Conservation (phyloP, 2,113 vertebrate species). For the Glaucomys volans region DNA sequence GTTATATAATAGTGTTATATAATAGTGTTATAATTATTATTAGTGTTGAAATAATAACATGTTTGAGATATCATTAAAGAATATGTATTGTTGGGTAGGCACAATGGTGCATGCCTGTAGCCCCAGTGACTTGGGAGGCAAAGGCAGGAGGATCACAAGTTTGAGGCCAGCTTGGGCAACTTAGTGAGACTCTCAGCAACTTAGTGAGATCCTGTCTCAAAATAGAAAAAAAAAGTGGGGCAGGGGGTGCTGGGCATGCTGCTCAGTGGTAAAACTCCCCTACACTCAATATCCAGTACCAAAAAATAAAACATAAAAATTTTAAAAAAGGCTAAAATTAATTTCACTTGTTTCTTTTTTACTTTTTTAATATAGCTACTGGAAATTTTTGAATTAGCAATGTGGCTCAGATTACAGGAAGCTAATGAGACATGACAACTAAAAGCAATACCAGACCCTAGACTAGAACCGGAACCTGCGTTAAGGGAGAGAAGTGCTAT, state of each 20-base stretch:
- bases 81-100: not conserved
- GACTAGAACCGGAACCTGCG: not conserved
- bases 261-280: not conserved
- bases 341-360: not conserved
- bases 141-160: not conserved
- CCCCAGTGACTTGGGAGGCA: not conserved
- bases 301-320: not conserved
- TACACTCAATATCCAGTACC: not conserved
- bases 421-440: not conserved
- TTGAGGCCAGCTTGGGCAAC: not conserved
- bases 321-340: not conserved
- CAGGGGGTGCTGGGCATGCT: rapidly evolving
- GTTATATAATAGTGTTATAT: no score
- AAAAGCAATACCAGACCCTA: not conserved
- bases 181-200: not conserved
- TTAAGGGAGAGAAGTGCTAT: not conserved
- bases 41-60: not conserved
- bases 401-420: not conserved
- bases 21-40: no score
- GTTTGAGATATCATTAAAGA: not conserved
- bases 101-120: not conserved
- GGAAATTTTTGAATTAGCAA: not conserved
- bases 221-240: not conserved
- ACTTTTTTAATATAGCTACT: not conserved
- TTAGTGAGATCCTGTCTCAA: not conserved